Percentiles rank a stretch among this genome's conserved stretches.
Evolutionary conservation across 2,888 invertebrate genomes (phyloP).

Genomic region (Sussaba pulchella): DNA sequence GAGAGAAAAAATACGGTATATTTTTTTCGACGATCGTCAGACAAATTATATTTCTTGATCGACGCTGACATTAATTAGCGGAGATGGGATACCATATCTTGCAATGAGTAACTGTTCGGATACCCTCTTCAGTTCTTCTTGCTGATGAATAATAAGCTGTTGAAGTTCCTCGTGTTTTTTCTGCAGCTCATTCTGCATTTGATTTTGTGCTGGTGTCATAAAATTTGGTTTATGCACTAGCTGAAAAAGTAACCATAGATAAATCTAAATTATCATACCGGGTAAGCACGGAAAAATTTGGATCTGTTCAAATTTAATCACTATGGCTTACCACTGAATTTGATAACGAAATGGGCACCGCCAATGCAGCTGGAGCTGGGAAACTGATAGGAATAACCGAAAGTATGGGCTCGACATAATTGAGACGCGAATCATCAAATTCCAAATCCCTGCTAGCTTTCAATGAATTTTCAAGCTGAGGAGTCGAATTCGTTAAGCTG

Average conservation of each 20-base stretch:
- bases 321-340: constrained; percentile 67
- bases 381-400: constrained; percentile 71
- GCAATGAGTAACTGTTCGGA: constrained; percentile 95
- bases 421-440: constrained; percentile 73
- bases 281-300: constrained; percentile 77
- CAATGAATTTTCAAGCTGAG: constrained; percentile 68
- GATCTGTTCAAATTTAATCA: neutral
- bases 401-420: constrained; percentile 57
- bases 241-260: constrained; percentile 62
- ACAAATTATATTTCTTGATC: neutral
- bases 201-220: constrained; percentile 86
- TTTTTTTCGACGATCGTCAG: too few species aligned
- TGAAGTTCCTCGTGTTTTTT: constrained; percentile 94
- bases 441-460: constrained; percentile 75
- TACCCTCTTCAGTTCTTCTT: constrained; percentile 93
- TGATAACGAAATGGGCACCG: constrained; percentile 52
- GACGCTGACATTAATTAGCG: constrained; percentile 81
- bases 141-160: constrained; percentile 93
- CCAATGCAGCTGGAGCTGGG: constrained; percentile 66
- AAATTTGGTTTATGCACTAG: constrained; percentile 83
- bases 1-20: too few species aligned
- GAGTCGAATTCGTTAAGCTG: constrained; percentile 69
- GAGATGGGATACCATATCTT: constrained; percentile 88
- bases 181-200: constrained; percentile 85
- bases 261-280: neutral